Evolutionary conservation across 1,140 invertebrate species (phyloP).

Genomic region (Saxidomus purpurata): DNA sequence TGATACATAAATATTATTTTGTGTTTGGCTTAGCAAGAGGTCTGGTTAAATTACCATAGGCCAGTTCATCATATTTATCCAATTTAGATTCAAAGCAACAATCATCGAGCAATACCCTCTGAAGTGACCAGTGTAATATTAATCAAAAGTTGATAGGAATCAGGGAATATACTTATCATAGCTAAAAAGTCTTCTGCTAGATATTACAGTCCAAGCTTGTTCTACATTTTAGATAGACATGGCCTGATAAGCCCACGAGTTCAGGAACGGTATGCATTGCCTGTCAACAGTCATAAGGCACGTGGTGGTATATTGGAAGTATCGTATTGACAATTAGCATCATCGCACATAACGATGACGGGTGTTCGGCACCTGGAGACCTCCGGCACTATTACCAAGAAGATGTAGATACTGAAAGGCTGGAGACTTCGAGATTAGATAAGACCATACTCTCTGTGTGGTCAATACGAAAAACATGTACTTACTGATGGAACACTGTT

Average conservation of each 20-base stretch:
- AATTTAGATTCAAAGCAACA: conserved; percentile 35
- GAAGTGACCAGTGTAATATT: conserved; percentile 49
- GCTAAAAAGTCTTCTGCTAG: neutral
- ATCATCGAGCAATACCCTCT: neutral
- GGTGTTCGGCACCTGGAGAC: neutral
- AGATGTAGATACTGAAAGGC: neutral
- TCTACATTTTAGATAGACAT: conserved; percentile 14
- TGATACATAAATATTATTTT: no score
- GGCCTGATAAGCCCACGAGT: conserved; percentile 36
- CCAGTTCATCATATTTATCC: conserved; percentile 5
- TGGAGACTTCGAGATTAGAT: conserved; percentile 40
- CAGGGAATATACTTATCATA: neutral
- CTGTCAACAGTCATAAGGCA: conserved; percentile 32
- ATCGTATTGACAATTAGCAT: conserved; percentile 35
- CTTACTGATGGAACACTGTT: neutral
- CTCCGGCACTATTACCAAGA: neutral
- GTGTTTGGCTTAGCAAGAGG: neutral
- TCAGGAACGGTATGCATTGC: conserved; percentile 39
- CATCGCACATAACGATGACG: neutral
- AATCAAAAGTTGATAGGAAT: conserved; percentile 46
- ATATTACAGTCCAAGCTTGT: conserved; percentile 59
- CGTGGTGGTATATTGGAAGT: neutral
- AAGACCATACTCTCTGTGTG: conserved; percentile 27
- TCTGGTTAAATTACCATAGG: neutral
- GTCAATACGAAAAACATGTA: neutral